Percentiles rank a stretch among this genome's conserved stretches.
phyloP scores from a whole-genome alignment of 2,113 vertebrate genomes.

The Chaetodon auriga region DNA sequence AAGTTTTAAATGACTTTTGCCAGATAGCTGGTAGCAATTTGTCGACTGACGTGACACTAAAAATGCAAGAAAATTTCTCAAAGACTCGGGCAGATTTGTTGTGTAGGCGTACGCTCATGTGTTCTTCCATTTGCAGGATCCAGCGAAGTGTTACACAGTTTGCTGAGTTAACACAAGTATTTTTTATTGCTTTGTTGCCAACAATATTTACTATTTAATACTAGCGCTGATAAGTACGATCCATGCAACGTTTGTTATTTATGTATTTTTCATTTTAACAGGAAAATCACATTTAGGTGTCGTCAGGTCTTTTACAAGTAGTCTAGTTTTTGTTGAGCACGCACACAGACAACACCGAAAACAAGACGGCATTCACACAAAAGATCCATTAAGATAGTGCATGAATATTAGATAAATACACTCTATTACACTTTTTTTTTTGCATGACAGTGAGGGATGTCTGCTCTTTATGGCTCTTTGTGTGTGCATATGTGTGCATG shows the following conservation, averaged over 20 bases:
- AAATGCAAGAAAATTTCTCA: neutral
- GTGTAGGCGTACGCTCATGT: neutral
- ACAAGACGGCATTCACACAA: constrained; percentile 57
- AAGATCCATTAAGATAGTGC: constrained; percentile 69
- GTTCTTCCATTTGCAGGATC: neutral
- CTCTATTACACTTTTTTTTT: constrained; percentile 55
- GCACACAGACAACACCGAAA: constrained; percentile 38
- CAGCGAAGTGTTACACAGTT: constrained; percentile 6
- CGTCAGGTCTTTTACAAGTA: neutral
- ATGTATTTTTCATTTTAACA: constrained; percentile 40
- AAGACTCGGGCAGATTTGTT: constrained; percentile 8
- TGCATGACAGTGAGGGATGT: constrained; percentile 27
- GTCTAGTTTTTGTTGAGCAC: constrained; percentile 28
- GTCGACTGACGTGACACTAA: neutral
- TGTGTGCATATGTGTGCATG: constrained; percentile 1
- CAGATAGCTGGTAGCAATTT: neutral
- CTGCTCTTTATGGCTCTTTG: constrained; percentile 37
- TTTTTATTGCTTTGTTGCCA: neutral
- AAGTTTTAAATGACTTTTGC: neutral
- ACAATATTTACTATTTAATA: constrained; percentile 27
- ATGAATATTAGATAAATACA: constrained; percentile 76
- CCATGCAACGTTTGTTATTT: neutral
- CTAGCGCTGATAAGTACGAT: neutral
- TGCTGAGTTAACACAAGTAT: neutral
- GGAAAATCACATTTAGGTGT: neutral